A percentile compares a stretch with the other conserved stretches of the same genome.
phyloP scores from a whole-genome alignment of 2,888 invertebrate genomes.

The Polydrusus cervinus region DNA sequence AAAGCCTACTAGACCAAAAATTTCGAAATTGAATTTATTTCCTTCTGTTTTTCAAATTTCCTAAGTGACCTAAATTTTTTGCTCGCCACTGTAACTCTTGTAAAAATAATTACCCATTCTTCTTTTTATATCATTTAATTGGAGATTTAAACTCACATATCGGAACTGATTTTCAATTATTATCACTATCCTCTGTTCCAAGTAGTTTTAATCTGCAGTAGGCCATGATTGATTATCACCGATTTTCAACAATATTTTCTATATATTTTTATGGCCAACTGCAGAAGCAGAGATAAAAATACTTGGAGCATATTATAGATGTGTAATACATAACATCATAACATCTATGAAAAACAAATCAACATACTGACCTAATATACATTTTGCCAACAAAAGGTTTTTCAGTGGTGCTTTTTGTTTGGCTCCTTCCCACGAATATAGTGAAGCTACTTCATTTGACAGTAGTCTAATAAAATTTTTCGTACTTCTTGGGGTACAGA shows the following conservation, averaged over 20 bases:
- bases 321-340: neutral
- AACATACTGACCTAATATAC: conserved; percentile 21
- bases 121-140: conserved; percentile 5
- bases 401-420: too few relatives aligned
- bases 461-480: neutral
- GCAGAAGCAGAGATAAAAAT: neutral
- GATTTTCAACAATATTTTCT: conserved; percentile 4
- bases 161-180: neutral
- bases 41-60: too few relatives aligned
- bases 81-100: too few relatives aligned
- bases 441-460: neutral
- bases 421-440: too few relatives aligned
- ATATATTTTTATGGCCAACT: neutral
- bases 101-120: conserved; percentile 7
- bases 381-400: neutral
- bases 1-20: too few relatives aligned
- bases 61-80: too few relatives aligned
- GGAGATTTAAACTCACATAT: neutral
- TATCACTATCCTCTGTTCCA: neutral
- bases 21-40: too few relatives aligned
- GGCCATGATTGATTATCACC: neutral
- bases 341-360: conserved; percentile 8
- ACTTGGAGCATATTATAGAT: conserved; percentile 2
- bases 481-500: neutral
- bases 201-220: too few relatives aligned